Percentiles rank a stretch among this genome's conserved stretches.
phyloP scores from a whole-genome alignment of 2,888 invertebrate species.

The Odontocolon sp. region DNA sequence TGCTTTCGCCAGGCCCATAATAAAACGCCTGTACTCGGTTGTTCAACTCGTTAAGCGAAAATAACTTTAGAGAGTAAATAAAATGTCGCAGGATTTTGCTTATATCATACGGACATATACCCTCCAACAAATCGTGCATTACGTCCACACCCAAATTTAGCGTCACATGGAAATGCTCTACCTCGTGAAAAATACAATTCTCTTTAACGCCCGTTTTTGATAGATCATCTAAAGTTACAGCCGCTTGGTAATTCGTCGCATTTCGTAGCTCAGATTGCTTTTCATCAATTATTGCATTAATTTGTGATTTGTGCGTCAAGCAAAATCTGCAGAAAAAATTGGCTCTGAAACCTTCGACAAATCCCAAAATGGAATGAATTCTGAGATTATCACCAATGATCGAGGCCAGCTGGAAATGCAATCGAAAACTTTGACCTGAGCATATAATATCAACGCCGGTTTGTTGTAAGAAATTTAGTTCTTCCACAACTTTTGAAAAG shows the following conservation, averaged over 20 bases:
- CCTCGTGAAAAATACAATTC: slow-evolving; percentile 27
- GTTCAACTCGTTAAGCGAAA: slow-evolving; percentile 16
- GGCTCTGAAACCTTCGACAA: slow-evolving; percentile 48
- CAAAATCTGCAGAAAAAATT: slow-evolving; percentile 59
- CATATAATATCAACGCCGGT: slow-evolving; percentile 44
- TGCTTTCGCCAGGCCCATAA: slow-evolving; percentile 30
- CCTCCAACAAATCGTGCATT: slow-evolving; percentile 53
- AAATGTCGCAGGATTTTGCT: slow-evolving; percentile 32
- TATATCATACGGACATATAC: slow-evolving; percentile 36
- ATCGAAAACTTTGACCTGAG: neutral
- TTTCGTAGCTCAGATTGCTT: slow-evolving; percentile 36
- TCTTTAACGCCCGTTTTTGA: slow-evolving; percentile 31
- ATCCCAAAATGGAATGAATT: slow-evolving; percentile 54
- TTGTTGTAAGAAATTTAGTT: slow-evolving; percentile 48
- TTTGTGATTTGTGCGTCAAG: slow-evolving; percentile 26
- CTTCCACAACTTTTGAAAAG: slow-evolving; percentile 49
- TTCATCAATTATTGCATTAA: slow-evolving; percentile 42
- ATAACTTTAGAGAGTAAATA: slow-evolving; percentile 7
- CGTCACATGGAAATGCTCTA: slow-evolving; percentile 28
- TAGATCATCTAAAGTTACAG: slow-evolving; percentile 14
- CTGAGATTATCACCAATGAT: slow-evolving; percentile 60
- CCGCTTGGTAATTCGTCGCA: slow-evolving; percentile 20
- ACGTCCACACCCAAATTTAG: slow-evolving; percentile 43
- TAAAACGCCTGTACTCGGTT: slow-evolving; percentile 8
- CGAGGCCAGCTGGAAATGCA: slow-evolving; percentile 49